Conservation (phyloP, 2,797 vertebrate genomes). For the Smutsia temminckii region DNA sequence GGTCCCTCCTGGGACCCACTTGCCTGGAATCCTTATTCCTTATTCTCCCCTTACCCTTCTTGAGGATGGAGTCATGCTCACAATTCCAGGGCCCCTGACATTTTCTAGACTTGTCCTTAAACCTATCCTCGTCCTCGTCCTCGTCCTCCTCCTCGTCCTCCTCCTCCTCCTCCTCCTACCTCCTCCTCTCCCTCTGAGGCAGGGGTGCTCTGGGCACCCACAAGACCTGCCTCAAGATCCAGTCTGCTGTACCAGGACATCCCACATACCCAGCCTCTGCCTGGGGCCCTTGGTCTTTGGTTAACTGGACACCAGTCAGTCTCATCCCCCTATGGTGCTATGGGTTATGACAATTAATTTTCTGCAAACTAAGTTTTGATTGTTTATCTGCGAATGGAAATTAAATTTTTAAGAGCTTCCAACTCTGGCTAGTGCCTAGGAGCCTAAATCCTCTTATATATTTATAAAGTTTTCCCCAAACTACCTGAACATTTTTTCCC, state of each 20-base stretch:
- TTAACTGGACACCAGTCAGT: neutral
- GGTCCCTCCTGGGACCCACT: neutral
- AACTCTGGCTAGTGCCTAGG: neutral
- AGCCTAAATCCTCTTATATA: neutral
- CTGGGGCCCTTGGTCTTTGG: neutral
- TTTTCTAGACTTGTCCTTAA: neutral
- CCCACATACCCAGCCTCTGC: neutral
- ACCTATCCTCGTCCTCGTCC: neutral
- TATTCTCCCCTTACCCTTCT: neutral
- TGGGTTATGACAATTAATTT: neutral
- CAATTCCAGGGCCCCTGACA: neutral
- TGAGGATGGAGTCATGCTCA: neutral
- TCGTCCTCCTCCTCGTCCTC: neutral
- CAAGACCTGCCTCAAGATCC: neutral
- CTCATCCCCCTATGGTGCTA: neutral
- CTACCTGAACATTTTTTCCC: neutral
- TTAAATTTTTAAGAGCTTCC: neutral
- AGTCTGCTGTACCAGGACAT: neutral
- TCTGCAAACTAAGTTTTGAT: neutral
- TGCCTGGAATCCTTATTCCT: neutral
- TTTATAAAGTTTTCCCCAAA: neutral
- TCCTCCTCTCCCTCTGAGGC: neutral
- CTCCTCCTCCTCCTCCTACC: neutral
- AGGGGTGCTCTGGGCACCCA: neutral
- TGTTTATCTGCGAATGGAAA: slow-evolving; percentile 1